A percentile compares a stretch with the other conserved stretches of the same genome.
Evolutionary conservation across 2,888 invertebrate species (phyloP).

Genomic region (Adelphocoris suturalis): DNA sequence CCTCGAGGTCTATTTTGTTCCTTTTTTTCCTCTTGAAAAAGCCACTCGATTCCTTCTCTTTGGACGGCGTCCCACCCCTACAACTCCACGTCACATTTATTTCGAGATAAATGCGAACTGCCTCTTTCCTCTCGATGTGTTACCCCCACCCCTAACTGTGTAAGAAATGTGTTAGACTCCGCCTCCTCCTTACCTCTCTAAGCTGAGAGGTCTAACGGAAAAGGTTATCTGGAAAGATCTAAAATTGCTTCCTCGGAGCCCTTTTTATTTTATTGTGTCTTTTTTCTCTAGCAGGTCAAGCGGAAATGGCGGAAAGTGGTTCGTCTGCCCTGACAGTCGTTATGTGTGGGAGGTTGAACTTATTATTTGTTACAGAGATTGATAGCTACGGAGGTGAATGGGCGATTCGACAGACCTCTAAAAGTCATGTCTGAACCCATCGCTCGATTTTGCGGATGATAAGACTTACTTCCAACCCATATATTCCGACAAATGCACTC

Average conservation of each 20-base stretch:
- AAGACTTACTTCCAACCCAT: too few relatives aligned
- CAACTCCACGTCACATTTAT: constrained; percentile 2
- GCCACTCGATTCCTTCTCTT: background rate
- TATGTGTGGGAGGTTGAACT: background rate
- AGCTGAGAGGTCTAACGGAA: background rate
- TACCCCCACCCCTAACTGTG: background rate
- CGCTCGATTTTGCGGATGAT: too few relatives aligned
- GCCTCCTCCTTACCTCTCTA: background rate
- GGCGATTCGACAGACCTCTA: too few relatives aligned
- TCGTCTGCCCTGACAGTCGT: background rate
- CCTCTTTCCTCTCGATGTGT: background rate
- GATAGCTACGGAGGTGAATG: background rate
- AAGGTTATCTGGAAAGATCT: constrained; percentile 10
- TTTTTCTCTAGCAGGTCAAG: background rate
- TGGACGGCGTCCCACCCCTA: background rate
- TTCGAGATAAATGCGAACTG: constrained; percentile 6
- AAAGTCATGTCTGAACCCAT: too few relatives aligned
- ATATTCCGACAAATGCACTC: too few relatives aligned
- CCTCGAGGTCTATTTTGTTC: background rate
- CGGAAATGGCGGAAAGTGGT: background rate
- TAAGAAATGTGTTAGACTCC: background rate
- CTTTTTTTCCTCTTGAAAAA: background rate
- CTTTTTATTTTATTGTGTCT: background rate
- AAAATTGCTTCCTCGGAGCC: constrained; percentile 3
- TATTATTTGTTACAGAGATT: background rate